Conservation (phyloP, 2,888 invertebrate species). For the Drosophila prolongata region DNA sequence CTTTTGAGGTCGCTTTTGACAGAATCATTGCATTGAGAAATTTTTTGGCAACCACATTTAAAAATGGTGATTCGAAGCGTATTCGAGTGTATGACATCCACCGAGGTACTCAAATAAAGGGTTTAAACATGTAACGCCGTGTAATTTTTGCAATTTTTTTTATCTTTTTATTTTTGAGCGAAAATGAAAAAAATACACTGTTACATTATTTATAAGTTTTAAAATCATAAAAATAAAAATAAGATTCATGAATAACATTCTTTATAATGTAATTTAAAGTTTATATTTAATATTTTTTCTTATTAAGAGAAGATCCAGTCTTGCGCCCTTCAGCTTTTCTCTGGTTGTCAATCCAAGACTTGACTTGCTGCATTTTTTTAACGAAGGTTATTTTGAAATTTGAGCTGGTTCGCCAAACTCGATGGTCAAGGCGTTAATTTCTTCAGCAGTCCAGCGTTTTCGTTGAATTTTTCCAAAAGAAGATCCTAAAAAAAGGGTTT, state of each 20-base stretch:
- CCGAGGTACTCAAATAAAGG: background rate
- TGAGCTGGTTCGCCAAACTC: background rate
- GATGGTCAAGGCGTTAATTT: background rate
- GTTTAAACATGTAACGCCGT: background rate
- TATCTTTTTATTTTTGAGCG: background rate
- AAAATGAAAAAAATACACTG: background rate
- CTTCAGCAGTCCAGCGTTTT: background rate
- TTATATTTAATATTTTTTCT: background rate
- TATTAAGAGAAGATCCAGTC: background rate
- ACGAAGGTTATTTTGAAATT: background rate
- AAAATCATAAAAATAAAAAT: constrained; percentile 1
- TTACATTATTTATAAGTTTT: background rate
- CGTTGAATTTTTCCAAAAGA: background rate
- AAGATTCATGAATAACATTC: background rate
- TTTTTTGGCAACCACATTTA: constrained; percentile 1
- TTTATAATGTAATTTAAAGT: no score
- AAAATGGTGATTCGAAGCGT: background rate
- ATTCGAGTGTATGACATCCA: constrained; percentile 1
- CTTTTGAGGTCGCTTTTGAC: background rate
- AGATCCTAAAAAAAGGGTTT: background rate
- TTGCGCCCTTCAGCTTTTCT: constrained; percentile 2
- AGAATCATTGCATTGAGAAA: background rate
- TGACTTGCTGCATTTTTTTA: background rate
- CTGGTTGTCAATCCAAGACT: background rate
- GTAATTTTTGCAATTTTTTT: background rate